These are phyloP conservation scores for Alaudala cheleensis DNA, from an alignment of 2,113 vertebrate genomes.

Conservation along the genomic window DNA sequence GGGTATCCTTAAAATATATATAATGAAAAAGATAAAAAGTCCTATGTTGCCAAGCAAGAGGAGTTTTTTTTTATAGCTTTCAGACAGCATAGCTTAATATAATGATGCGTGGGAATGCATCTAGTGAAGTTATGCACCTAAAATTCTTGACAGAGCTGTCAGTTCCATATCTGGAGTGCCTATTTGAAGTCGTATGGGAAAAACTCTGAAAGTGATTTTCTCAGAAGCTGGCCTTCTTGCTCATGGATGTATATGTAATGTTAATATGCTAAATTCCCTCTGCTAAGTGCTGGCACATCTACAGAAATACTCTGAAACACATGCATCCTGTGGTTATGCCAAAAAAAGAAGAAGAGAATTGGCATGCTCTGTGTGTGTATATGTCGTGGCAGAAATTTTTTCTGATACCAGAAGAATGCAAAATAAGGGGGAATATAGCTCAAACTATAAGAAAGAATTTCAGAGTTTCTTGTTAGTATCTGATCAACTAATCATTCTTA, in stretches of 20 bases:
- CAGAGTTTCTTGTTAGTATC: background rate
- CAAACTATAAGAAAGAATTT: background rate
- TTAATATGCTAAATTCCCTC: background rate
- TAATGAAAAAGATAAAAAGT: background rate
- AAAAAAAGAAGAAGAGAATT: background rate
- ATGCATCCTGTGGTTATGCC: background rate
- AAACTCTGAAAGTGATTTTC: conserved; percentile 2
- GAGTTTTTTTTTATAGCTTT: conserved; percentile 32
- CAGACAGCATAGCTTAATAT: conserved; percentile 43
- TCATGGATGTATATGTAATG: background rate
- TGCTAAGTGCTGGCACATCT: background rate
- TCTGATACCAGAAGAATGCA: background rate
- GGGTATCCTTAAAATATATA: background rate
- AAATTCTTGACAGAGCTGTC: conserved; percentile 45
- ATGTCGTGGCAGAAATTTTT: rapidly evolving
- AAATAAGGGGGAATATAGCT: background rate
- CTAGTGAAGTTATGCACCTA: background rate
- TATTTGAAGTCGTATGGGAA: conserved; percentile 30
- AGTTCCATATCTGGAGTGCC: background rate
- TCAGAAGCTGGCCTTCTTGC: background rate
- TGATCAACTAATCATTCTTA: background rate
- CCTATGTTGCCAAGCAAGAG: background rate
- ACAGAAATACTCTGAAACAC: background rate
- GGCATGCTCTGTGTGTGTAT: background rate
- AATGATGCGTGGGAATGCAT: conserved; percentile 39